Percentiles rank a stretch among this genome's conserved stretches.
Conservation (phyloP, 2,113 vertebrate genomes). For the Halcyon senegalensis region DNA sequence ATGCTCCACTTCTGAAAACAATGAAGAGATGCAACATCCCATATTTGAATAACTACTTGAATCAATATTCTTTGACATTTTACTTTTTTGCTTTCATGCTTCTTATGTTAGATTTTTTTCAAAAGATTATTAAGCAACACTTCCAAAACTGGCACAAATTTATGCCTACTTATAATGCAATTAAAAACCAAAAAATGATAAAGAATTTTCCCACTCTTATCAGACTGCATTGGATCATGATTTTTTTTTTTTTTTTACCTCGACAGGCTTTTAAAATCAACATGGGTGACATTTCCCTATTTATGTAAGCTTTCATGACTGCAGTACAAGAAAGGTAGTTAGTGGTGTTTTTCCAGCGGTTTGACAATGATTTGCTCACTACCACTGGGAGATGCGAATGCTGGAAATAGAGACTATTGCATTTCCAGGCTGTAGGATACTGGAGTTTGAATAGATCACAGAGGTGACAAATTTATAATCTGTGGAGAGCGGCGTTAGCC, state of each 20-base stretch:
- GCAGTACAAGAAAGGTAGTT: neutral
- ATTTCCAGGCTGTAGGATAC: neutral
- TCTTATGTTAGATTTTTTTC: neutral
- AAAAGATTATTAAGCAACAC: neutral
- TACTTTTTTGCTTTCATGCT: neutral
- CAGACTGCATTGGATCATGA: neutral
- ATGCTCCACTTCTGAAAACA: neutral
- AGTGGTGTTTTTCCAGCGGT: neutral
- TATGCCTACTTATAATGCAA: neutral
- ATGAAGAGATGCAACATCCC: neutral
- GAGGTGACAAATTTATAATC: conserved; percentile 35
- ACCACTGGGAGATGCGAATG: neutral
- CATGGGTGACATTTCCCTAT: neutral
- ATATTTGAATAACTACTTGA: neutral
- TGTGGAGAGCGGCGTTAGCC: conserved; percentile 27
- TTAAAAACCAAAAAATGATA: neutral
- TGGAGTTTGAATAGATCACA: neutral
- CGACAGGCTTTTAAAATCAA: neutral
- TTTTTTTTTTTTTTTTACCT: neutral
- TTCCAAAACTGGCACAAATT: neutral
- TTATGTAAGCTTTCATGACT: neutral
- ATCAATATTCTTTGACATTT: neutral
- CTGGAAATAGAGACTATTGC: neutral
- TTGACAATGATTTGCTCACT: neutral
- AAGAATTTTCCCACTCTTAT: neutral